Conservation (phyloP, 2,797 vertebrate species). For the Danio choprae region DNA sequence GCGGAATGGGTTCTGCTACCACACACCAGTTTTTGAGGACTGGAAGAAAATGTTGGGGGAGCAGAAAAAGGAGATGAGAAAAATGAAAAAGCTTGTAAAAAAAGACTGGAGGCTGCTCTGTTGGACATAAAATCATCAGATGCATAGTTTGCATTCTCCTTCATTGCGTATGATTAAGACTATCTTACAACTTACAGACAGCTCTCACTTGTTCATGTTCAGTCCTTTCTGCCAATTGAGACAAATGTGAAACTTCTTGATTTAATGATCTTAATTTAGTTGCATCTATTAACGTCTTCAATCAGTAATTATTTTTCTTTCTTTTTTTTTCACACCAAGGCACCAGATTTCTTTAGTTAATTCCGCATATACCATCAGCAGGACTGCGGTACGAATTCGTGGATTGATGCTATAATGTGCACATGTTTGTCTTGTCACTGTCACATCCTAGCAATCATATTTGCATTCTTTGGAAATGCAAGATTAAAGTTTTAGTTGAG, state of each 20-base stretch:
- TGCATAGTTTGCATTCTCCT: slow-evolving; percentile 27
- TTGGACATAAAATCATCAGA: slow-evolving; percentile 9
- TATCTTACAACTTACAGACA: slow-evolving; percentile 3
- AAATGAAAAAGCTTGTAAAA: not conserved
- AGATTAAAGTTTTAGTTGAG: slow-evolving; percentile 68
- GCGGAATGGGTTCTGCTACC: slow-evolving; percentile 52
- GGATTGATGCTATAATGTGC: slow-evolving; percentile 55
- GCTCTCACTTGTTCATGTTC: slow-evolving; percentile 43
- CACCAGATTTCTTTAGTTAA: slow-evolving; percentile 26
- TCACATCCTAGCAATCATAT: slow-evolving; percentile 61
- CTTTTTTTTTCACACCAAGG: slow-evolving; percentile 3
- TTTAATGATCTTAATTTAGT: slow-evolving; percentile 19
- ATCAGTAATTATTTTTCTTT: slow-evolving; percentile 29
- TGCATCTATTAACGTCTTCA: slow-evolving; percentile 12
- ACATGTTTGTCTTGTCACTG: slow-evolving; percentile 51
- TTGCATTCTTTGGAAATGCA: slow-evolving; percentile 63
- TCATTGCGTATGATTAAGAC: slow-evolving; percentile 39
- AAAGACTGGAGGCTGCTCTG: slow-evolving; percentile 16
- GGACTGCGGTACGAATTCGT: slow-evolving; percentile 18
- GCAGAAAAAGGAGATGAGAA: not conserved
- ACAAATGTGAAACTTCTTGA: slow-evolving; percentile 44
- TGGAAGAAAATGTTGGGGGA: slow-evolving; percentile 22
- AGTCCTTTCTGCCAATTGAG: slow-evolving; percentile 31
- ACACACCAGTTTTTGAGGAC: slow-evolving; percentile 58
- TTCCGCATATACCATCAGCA: slow-evolving; percentile 36